Evolutionary conservation across 1,140 invertebrate genomes (phyloP), one percentile per base, ranked within the genome.

Genomic region (Drosophila santomea): DNA sequence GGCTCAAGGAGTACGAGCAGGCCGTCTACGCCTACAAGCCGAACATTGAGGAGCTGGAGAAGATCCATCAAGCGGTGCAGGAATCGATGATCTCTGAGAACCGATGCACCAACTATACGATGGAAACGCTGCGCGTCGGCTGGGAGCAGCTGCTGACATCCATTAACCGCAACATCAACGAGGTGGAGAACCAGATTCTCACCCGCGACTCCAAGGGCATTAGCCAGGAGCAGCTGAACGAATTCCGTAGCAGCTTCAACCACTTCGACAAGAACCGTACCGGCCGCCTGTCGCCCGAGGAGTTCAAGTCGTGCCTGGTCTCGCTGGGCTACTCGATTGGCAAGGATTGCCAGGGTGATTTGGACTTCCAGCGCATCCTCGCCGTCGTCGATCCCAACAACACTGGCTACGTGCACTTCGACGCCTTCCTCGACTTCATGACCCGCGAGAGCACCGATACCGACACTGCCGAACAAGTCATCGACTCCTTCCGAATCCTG

Each of bases 1-100:
- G 98, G 92, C 94, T 99, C 48, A 97, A 98, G 91, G 97, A 98
- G 92, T 98, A 98, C 93, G 98, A 99, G 93, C 96, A 98, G 76
- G 97, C 96, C 17, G 98, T 99, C 1, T 96, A 97, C 91, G 96
- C 97, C 25, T 99, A 99, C 94, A 98, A 98, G 93, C 97, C 97
- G 50, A 98, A 99, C 92, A 98, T 99, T 92, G 98, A 99, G 93
- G 98, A 99, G 93, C 94, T 99, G 58, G 99, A 99, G 92, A 98
- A 98, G 93, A 98, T 99, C 90, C 98, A 99, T 93, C 98, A 99
- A 94, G 97, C 98, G 75, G 97, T 99, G 32, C 99, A 99, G 93
- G 98, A 99, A 93, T 97, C 98, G 86, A 99, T 99, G 97, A 99
- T 99, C 91, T 99, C 99, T 93, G 99, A 99, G 93, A 99, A 99